These are phyloP conservation scores for Euproctis similis DNA, from an alignment of 2,888 invertebrate species.

Conservation along the genomic window DNA sequence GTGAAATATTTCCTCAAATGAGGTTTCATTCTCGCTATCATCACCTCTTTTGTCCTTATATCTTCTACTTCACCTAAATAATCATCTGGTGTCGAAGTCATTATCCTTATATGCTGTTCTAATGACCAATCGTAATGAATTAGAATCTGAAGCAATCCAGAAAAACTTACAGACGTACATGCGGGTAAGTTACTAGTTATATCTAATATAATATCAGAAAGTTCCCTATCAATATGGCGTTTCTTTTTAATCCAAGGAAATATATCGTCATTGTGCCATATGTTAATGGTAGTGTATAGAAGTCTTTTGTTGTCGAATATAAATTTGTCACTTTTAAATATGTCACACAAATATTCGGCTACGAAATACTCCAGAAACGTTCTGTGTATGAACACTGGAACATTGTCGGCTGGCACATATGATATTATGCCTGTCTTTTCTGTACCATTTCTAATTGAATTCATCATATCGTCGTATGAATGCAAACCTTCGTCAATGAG, in stretches of 20 bases:
- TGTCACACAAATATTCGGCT: background rate
- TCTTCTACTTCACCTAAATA: too few relatives aligned
- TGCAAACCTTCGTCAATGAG: background rate
- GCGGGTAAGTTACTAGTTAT: too few relatives aligned
- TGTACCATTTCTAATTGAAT: background rate
- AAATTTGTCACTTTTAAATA: background rate
- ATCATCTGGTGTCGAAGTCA: slow-evolving; percentile 1
- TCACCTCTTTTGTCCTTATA: too few relatives aligned
- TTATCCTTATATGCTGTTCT: background rate
- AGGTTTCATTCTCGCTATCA: slow-evolving; percentile 4
- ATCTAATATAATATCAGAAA: too few relatives aligned
- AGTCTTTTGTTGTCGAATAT: background rate
- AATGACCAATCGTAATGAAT: too few relatives aligned
- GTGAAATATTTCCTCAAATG: slow-evolving; percentile 4
- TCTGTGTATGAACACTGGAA: slow-evolving; percentile 1
- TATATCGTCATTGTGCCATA: background rate
- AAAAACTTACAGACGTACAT: too few relatives aligned
- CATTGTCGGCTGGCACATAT: background rate
- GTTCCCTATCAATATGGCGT: too few relatives aligned
- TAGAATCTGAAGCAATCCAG: too few relatives aligned
- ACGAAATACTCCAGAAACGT: slow-evolving; percentile 4
- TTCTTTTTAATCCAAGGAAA: too few relatives aligned
- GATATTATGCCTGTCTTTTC: slow-evolving; percentile 4
- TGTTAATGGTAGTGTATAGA: background rate
- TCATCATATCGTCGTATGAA: background rate